Conservation (phyloP, 2,888 invertebrate species). For the Agriopis leucophaearia region DNA sequence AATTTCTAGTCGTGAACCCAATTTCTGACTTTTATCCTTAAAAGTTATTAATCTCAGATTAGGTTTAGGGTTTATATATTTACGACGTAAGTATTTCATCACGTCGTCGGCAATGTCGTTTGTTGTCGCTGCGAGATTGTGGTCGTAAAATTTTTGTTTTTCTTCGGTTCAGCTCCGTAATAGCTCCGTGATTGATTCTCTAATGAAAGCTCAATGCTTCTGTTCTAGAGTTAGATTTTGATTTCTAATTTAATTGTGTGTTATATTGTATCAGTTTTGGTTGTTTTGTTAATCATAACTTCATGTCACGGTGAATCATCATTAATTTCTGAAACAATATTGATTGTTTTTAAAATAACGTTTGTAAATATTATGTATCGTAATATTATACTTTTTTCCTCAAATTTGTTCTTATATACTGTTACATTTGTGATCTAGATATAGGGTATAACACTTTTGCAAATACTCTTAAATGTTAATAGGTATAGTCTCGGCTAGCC, state of each 20-base stretch:
- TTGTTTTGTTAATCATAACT: background rate
- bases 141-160: slow-evolving; percentile 2
- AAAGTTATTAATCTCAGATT: slow-evolving; percentile 43
- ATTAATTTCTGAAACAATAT: background rate
- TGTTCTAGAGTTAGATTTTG: background rate
- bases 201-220: background rate
- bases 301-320: slow-evolving; percentile 2
- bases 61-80: slow-evolving; percentile 49
- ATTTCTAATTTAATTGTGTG: background rate
- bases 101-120: slow-evolving; percentile 44
- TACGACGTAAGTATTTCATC: slow-evolving; percentile 54
- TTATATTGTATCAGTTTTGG: background rate
- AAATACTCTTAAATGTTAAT: too few species aligned
- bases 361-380: background rate
- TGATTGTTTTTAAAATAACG: background rate
- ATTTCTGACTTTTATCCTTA: background rate
- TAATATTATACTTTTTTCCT: background rate
- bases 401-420: background rate
- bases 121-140: slow-evolving; percentile 26
- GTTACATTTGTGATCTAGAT: background rate
- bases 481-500: too few species aligned
- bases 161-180: slow-evolving; percentile 20
- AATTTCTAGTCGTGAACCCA: too few species aligned
- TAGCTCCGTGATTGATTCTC: slow-evolving; percentile 16
- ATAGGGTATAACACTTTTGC: too few species aligned